Base-by-base conservation (phyloP, 2,888 invertebrate genomes). In the Leucozona laternaria region DNA sequence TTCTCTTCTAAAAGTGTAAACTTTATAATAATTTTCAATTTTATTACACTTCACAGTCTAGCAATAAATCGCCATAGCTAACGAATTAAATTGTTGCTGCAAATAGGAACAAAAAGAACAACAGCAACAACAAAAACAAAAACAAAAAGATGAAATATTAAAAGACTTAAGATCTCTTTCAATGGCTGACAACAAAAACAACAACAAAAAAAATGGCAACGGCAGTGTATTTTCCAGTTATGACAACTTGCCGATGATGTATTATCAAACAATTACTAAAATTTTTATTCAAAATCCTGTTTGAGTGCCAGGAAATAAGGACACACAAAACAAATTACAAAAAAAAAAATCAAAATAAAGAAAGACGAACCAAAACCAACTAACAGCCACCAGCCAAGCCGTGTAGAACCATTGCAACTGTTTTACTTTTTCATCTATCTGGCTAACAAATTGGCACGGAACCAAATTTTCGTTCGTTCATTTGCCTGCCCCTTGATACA, bases 191-290 rank as follows among this genome's bases (percentile, higher is more conserved):
- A 28, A 10, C 11, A 28, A 28, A n/a, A 55, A 31, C 10, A 28
- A 10, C 11, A 28, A 28, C n/a, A 55, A 55, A 31, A 31, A 5
- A 28, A 8, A 20, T n/a, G n/a, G n/a, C 70, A 50, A 50, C n/a
- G 31, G 13, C 53, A 25, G 15, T 50, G 45, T 50, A 70, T 77
- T 78, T 80, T 50, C 62, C 58, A 50, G 58, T 77, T 77, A 83
- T 83, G 82, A 83, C 77, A 85, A 85, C 72, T 85, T 60, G 77
- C 72, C 80, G 81, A 85, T 85, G 85, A 78, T 81, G 85, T 85
- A 85, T 77, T 85, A 85, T 85, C 80, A 85, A 85, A 85, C 85
- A 85, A 85, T 85, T 81, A 85, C 81, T 81, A 81, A 75, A 79
- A 53, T 53, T 68, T 79, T 79, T 71, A 71, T 53, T 50, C 75